phyloP scores from a whole-genome alignment of 2,113 vertebrate species.

The Hydrochoerus hydrochaeris region DNA sequence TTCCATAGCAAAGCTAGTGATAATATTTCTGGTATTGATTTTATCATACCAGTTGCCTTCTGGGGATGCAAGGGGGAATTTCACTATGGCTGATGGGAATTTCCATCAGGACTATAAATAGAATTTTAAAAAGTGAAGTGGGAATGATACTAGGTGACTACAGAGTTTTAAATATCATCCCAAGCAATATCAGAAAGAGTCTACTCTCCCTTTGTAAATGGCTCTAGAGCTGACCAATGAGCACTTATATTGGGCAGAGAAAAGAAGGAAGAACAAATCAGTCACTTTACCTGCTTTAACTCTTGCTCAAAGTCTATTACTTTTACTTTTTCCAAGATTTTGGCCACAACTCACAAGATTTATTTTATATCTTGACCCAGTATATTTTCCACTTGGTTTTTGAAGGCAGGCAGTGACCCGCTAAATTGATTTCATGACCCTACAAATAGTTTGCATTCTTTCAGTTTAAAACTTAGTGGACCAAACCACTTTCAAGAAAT shows the following conservation, averaged over 20 bases:
- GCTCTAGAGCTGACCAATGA: not conserved
- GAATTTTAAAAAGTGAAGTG: not conserved
- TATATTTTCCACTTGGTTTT: constrained; percentile 57
- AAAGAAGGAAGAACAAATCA: not conserved
- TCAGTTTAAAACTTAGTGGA: constrained; percentile 22
- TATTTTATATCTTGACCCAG: constrained; percentile 34
- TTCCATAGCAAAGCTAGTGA: not conserved
- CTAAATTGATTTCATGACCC: constrained; percentile 47
- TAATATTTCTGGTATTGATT: not conserved
- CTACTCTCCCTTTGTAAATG: not conserved
- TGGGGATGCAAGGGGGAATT: not conserved
- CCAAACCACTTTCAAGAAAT: not conserved
- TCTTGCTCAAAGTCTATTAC: not conserved
- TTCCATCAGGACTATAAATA: constrained; percentile 29
- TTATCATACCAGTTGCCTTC: not conserved
- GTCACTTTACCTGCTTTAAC: not conserved
- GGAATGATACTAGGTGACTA: constrained; percentile 27
- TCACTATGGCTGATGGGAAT: not conserved
- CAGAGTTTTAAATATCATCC: not conserved
- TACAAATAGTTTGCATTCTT: constrained; percentile 7
- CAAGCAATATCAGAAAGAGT: constrained; percentile 14
- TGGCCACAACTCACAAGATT: not conserved
- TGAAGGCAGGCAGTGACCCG: constrained; percentile 47
- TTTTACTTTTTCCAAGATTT: constrained; percentile 38
- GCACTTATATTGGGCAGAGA: not conserved